These are phyloP conservation scores for Anolis carolinensis DNA, from an alignment of 2,113 vertebrate genomes.

Conservation along the genomic window DNA sequence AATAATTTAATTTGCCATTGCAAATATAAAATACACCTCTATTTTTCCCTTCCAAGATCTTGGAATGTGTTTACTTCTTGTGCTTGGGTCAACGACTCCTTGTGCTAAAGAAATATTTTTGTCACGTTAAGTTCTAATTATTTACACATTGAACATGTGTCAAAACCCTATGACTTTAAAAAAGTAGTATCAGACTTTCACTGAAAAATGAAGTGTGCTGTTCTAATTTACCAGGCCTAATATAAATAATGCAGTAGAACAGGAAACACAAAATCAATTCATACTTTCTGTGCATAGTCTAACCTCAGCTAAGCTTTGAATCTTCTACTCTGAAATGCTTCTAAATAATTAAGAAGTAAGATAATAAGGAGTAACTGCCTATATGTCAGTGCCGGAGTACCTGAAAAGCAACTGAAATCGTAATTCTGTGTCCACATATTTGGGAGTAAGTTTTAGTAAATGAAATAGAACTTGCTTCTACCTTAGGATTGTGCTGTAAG, in stretches of 20 bases:
- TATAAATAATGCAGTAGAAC: constrained; percentile 38
- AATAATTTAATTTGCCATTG: background rate
- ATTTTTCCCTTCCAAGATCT: background rate
- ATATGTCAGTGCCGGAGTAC: constrained; percentile 18
- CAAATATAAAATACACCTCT: background rate
- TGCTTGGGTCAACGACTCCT: constrained; percentile 11
- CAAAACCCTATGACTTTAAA: constrained; percentile 33
- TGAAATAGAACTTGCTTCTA: background rate
- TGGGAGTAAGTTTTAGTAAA: background rate
- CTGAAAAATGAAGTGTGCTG: constrained; percentile 9
- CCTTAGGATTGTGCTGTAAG: constrained; percentile 13
- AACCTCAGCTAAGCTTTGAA: background rate
- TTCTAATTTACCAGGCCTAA: constrained; percentile 53
- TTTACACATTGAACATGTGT: constrained; percentile 26
- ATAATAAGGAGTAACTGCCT: constrained; percentile 4
- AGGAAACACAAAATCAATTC: constrained; percentile 22
- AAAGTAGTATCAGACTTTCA: constrained; percentile 28
- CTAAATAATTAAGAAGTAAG: constrained; percentile 36
- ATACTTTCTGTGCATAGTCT: constrained; percentile 20
- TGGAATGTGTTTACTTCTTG: background rate
- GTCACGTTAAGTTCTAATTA: background rate
- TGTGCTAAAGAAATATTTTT: background rate
- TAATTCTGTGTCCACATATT: background rate
- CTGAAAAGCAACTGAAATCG: constrained; percentile 53
- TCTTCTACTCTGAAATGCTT: constrained; percentile 36